Base-by-base conservation (phyloP, 2,797 vertebrate genomes). In the Chelon auratus region DNA sequence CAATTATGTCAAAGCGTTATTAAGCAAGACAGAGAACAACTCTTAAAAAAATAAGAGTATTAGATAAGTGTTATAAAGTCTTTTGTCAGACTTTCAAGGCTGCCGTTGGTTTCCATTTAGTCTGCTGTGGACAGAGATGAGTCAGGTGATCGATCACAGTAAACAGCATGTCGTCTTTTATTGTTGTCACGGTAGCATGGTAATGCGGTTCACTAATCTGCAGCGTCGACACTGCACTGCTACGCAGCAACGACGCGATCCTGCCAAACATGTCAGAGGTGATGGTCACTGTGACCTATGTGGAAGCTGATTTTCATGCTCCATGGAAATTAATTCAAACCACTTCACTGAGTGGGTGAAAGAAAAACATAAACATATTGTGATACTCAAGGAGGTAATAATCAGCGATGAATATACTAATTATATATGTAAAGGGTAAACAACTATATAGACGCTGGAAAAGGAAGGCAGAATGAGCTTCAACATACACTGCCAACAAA, bases 101-200 rank as follows among this genome's bases (percentile, higher is more conserved):
- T 24, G 53, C 15, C 48, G 26, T 36, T 37, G 48, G n/a, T 57
- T 75, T 58, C 51, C 9, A 55, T 48, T 59, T n/a, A 54, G 24
- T 62, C 36, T 47, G 33, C 5, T 43, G 2, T 9, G 3, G 22
- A 36, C 9, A n/a, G n/a, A n/a, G n/a, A 26, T 63, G 12, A 66
- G 20, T 65, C 24, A 8, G 36, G 22, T 60, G 61, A 80, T 80
- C 43, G 58, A 78, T 78, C 63, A 51, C n/a, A 55, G 30, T 54
- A 54, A 70, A 59, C 33, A 69, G 43, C 47, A 51, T 2, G 65
- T 68, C 75, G 56, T 26, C 11, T 58, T 70, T 71, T 57, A 75
- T 72, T 65, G 61, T 30, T 68, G 67, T 78, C 75, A 81, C 67
- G 62, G 53, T 48, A 58, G 39, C 36, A 68, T 42, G 3, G 4